Evolutionary conservation across 2,888 invertebrate genomes (phyloP).

Genomic region (Agriotes lineatus): DNA sequence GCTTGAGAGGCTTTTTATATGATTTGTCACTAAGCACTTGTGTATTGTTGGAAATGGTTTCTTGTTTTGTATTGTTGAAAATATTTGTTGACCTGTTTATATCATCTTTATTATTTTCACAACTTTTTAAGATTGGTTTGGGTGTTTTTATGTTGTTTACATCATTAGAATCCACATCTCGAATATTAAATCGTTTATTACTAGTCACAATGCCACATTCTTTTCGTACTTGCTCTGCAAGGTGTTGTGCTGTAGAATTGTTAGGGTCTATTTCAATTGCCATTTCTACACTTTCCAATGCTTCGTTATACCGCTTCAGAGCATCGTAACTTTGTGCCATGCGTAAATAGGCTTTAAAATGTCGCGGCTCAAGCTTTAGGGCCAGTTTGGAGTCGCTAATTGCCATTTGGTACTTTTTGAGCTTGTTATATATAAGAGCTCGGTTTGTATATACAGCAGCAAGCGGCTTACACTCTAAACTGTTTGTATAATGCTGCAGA

Average conservation of each 20-base stretch:
- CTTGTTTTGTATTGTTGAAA: neutral
- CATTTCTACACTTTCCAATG: slow-evolving; percentile 69
- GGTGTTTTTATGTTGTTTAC: slow-evolving; percentile 7
- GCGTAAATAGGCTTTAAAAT: slow-evolving; percentile 64
- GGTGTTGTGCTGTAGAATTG: slow-evolving; percentile 68
- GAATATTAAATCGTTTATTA: slow-evolving; percentile 43
- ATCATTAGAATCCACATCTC: slow-evolving; percentile 35
- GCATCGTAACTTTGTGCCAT: slow-evolving; percentile 57
- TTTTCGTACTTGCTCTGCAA: slow-evolving; percentile 56
- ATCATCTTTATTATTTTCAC: slow-evolving; percentile 48
- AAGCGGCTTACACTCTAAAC: slow-evolving; percentile 70
- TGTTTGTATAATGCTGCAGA: slow-evolving; percentile 73
- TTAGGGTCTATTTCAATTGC: slow-evolving; percentile 72
- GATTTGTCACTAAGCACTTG: too few species aligned
- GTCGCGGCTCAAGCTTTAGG: slow-evolving; percentile 70
- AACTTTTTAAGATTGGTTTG: slow-evolving; percentile 55
- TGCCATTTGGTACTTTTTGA: slow-evolving; percentile 66
- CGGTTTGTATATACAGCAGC: slow-evolving; percentile 76
- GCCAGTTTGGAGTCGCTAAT: slow-evolving; percentile 74
- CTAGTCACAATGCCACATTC: slow-evolving; percentile 32
- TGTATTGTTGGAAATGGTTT: neutral
- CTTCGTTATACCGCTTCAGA: slow-evolving; percentile 63
- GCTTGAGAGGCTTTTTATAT: too few species aligned
- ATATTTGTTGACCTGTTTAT: too few species aligned
- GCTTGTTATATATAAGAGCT: slow-evolving; percentile 71